phyloP scores from a whole-genome alignment of 1,140 invertebrate genomes.

The Lepidotrigona ventralis region DNA sequence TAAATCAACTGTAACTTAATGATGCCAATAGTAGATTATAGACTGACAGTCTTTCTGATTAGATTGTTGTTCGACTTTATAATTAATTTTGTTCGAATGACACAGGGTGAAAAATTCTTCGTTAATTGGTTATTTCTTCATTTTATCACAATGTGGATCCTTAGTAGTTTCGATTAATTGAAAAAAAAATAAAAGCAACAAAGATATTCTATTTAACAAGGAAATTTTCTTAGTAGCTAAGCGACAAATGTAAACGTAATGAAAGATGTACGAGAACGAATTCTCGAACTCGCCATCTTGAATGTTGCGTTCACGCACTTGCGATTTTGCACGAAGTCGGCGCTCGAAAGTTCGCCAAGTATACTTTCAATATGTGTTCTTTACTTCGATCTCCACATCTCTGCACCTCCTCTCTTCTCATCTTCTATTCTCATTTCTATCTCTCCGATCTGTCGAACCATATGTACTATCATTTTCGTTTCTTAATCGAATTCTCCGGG shows the following conservation, averaged over 20 bases:
- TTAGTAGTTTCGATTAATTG: background rate
- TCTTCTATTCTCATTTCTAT: background rate
- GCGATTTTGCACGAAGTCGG: constrained; percentile 35
- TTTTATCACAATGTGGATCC: background rate
- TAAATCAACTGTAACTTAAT: background rate
- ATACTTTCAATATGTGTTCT: constrained; percentile 31
- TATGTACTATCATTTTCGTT: background rate
- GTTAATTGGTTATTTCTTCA: background rate
- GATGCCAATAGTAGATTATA: background rate
- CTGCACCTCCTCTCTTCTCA: constrained; percentile 18
- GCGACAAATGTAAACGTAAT: no score
- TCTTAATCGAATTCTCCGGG: constrained; percentile 27
- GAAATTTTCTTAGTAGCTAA: background rate
- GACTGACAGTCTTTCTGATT: background rate
- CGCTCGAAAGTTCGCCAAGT: constrained; percentile 17
- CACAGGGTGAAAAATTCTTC: background rate
- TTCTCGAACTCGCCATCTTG: constrained; percentile 40
- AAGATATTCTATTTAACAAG: background rate
- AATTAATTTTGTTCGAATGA: background rate
- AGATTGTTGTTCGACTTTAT: no score
- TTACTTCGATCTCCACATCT: constrained; percentile 10
- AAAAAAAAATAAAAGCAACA: background rate
- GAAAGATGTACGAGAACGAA: no score
- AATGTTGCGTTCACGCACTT: constrained; percentile 49
- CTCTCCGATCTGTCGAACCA: background rate